Conservation (phyloP, 2,888 invertebrate species). For the Metalampra italica region DNA sequence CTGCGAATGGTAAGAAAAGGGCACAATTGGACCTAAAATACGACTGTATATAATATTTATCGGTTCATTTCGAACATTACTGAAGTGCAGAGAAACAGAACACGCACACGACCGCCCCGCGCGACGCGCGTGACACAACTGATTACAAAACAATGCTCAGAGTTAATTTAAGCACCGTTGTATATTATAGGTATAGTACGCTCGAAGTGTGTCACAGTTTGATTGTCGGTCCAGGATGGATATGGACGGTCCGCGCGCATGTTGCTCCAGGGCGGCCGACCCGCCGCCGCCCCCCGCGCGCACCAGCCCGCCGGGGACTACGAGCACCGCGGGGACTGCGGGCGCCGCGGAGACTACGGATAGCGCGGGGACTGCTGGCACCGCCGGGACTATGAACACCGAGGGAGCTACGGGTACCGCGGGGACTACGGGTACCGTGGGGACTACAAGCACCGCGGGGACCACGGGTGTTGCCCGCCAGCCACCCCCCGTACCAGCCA, state of each 20-base stretch:
- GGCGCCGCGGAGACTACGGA: not conserved
- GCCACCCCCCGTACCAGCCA: slow-evolving; percentile 41
- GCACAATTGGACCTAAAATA: too few relatives aligned
- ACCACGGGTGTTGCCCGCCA: not conserved
- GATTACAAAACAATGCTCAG: too few relatives aligned
- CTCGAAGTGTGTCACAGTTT: too few relatives aligned
- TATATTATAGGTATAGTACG: too few relatives aligned
- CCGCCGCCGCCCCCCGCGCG: slow-evolving; percentile 14
- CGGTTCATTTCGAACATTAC: too few relatives aligned
- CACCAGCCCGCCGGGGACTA: slow-evolving; percentile 8
- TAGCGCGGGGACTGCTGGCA: not conserved
- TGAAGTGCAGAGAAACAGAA: too few relatives aligned
- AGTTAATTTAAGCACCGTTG: too few relatives aligned
- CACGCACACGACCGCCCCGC: too few relatives aligned
- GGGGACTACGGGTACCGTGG: not conserved
- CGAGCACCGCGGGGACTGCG: not conserved
- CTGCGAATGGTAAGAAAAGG: too few relatives aligned
- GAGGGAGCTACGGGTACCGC: not conserved
- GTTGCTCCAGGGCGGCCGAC: slow-evolving; percentile 26
- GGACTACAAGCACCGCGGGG: slow-evolving; percentile 1
- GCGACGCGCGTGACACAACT: too few relatives aligned
- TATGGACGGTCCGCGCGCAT: slow-evolving; percentile 27
- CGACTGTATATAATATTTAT: too few relatives aligned
- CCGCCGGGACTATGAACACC: not conserved
- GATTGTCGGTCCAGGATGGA: too few relatives aligned